phyloP scores from a whole-genome alignment of 2,113 vertebrate species.

The Pluvialis apricaria region DNA sequence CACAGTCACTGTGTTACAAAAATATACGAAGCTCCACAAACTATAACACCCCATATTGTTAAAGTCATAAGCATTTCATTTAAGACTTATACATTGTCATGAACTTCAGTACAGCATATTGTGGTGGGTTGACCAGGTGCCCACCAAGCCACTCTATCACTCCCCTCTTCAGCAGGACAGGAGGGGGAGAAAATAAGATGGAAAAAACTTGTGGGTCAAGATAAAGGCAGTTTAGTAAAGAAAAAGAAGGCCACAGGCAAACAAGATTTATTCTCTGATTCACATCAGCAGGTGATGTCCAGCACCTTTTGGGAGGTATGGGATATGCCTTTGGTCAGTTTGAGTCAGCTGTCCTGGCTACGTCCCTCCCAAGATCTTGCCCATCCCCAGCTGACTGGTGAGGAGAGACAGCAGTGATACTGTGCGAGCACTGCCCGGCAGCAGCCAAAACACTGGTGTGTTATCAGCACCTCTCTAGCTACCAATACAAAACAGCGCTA shows the following conservation, averaged over 20 bases:
- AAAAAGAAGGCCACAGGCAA: neutral
- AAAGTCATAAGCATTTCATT: neutral
- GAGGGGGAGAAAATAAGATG: neutral
- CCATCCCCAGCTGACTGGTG: neutral
- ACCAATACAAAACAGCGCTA: neutral
- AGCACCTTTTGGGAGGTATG: neutral
- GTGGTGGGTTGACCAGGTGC: neutral
- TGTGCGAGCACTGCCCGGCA: neutral
- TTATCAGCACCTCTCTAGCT: neutral
- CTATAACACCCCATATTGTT: fast-evolving
- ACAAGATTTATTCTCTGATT: neutral
- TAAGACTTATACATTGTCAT: neutral
- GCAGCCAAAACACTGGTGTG: neutral
- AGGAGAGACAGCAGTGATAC: neutral
- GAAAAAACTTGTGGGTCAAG: neutral
- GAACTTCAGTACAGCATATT: neutral
- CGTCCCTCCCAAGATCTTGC: neutral
- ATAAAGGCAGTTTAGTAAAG: neutral
- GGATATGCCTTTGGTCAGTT: neutral
- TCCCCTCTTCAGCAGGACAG: neutral
- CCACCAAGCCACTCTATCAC: neutral
- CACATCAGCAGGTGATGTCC: neutral
- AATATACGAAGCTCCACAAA: neutral
- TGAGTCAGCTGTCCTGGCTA: neutral
- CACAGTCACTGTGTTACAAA: neutral